Percentiles rank a stretch among this genome's conserved stretches.
Conservation (phyloP, 2,797 vertebrate genomes). For the Acipenser ruthenus region DNA sequence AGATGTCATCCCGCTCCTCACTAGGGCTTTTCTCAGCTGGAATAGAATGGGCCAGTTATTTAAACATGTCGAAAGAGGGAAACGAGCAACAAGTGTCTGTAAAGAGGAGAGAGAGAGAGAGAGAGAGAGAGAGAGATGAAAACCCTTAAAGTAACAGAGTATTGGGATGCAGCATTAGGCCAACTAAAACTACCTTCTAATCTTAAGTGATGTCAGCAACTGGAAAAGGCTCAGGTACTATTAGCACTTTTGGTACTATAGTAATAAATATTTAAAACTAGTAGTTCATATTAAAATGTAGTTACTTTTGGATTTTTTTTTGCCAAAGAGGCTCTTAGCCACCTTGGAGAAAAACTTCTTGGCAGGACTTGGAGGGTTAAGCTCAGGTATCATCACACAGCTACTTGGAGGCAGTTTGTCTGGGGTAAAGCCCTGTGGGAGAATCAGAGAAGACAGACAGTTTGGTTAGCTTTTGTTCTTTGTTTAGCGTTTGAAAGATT, state of each 20-base stretch:
- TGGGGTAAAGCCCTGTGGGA: conserved; percentile 79
- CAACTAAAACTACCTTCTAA: too few relatives aligned
- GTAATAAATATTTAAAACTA: too few relatives aligned
- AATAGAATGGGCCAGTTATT: not conserved
- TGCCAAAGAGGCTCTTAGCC: conserved; percentile 89
- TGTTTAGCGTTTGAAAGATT: too few relatives aligned
- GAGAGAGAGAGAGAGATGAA: not conserved
- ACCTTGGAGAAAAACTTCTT: conserved; percentile 91
- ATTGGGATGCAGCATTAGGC: too few relatives aligned
- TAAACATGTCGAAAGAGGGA: not conserved
- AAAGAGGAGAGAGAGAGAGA: not conserved
- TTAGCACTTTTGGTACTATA: too few relatives aligned
- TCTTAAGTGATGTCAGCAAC: too few relatives aligned
- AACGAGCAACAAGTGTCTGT: not conserved
- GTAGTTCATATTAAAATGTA: not conserved
- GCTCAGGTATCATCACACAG: conserved; percentile 84
- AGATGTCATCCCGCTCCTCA: conserved; percentile 83
- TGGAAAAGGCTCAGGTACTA: too few relatives aligned
- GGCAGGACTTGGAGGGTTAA: conserved; percentile 84
- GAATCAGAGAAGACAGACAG: not conserved
- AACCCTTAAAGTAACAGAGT: not conserved
- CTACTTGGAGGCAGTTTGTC: conserved; percentile 87
- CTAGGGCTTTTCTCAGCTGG: conserved; percentile 70
- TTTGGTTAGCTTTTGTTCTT: too few relatives aligned
- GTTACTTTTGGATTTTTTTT: conserved; percentile 83